Conservation (phyloP, 2,888 invertebrate genomes). For the Hydrotaea diabolus region DNA sequence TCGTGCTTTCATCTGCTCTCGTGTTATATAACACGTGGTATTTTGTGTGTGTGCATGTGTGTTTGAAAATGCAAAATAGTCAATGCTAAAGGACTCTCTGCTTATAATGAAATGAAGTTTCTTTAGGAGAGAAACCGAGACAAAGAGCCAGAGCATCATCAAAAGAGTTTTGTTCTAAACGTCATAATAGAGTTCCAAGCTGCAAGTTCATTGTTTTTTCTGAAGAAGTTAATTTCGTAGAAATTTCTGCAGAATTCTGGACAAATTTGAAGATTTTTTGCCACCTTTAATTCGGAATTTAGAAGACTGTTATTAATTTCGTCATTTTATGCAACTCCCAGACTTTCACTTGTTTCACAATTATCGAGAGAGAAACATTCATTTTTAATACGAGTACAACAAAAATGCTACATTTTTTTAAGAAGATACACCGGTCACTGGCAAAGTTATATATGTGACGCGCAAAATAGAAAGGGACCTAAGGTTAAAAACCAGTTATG, state of each 20-base stretch:
- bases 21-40: slow-evolving; percentile 64
- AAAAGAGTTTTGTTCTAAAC: neutral
- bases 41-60: neutral
- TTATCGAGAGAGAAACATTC: too few relatives aligned
- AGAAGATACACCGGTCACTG: neutral
- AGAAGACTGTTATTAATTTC: too few relatives aligned
- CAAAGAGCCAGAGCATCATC: neutral
- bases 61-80: slow-evolving; percentile 18
- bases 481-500: too few relatives aligned
- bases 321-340: too few relatives aligned
- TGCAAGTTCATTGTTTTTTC: neutral
- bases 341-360: too few relatives aligned
- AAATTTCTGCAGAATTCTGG: too few relatives aligned
- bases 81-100: neutral
- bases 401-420: too few relatives aligned
- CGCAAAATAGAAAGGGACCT: too few relatives aligned
- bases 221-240: too few relatives aligned
- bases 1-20: slow-evolving; percentile 33
- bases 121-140: neutral
- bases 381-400: too few relatives aligned
- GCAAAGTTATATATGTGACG: neutral
- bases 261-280: too few relatives aligned
- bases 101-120: neutral
- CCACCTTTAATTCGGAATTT: too few relatives aligned
- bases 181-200: neutral